Percentiles rank a stretch among this genome's conserved stretches.
These are phyloP conservation scores for Myotis vivesi DNA, from an alignment of 2,797 vertebrate genomes.

Conservation along the genomic window DNA sequence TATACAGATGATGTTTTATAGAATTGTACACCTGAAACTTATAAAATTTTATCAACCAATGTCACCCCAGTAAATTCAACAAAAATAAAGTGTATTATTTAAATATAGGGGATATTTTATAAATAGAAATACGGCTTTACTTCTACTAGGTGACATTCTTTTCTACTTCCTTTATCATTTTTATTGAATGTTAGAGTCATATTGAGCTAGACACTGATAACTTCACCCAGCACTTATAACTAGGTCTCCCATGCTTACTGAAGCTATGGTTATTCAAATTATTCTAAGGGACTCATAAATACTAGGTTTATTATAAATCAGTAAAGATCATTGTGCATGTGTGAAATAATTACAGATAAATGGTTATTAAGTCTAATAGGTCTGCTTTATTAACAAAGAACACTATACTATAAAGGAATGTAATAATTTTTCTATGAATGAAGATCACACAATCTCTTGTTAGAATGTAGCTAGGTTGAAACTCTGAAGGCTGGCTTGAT, in stretches of 20 bases:
- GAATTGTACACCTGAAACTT: background rate
- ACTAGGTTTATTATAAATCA: background rate
- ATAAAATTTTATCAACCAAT: background rate
- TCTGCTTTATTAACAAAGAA: constrained; percentile 54
- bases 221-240: background rate
- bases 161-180: background rate
- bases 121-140: background rate
- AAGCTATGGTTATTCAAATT: constrained; percentile 38
- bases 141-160: background rate
- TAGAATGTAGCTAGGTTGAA: constrained; percentile 59
- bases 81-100: background rate
- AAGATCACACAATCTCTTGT: constrained; percentile 51
- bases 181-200: background rate
- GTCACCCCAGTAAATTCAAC: background rate
- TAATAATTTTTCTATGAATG: constrained; percentile 23
- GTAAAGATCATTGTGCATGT: background rate
- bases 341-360: constrained; percentile 53
- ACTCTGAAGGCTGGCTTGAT: constrained; percentile 69
- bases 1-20: background rate
- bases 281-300: constrained; percentile 45
- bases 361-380: background rate
- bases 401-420: background rate
- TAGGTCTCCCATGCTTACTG: background rate
- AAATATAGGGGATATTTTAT: background rate
- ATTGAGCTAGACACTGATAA: background rate